Conservation (phyloP, 2,888 invertebrate genomes). For the Ochropleura leucogaster region DNA sequence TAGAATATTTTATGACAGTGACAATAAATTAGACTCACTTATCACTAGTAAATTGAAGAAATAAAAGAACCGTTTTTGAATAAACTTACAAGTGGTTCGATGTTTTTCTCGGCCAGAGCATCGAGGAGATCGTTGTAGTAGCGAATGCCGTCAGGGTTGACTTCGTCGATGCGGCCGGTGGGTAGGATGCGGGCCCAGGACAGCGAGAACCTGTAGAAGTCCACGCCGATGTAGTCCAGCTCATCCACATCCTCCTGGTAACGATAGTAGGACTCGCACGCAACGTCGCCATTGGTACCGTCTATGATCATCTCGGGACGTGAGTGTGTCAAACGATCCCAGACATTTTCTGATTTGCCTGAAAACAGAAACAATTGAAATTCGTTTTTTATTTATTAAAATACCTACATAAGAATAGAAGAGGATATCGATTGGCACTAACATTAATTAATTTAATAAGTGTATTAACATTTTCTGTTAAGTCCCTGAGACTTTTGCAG, state of each 20-base stretch:
- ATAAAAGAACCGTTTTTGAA: neutral
- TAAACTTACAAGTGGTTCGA: conserved; percentile 90
- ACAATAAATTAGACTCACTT: neutral
- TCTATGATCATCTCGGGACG: conserved; percentile 91
- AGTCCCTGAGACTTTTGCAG: too few relatives aligned
- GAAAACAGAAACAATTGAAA: conserved; percentile 32
- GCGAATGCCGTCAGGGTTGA: conserved; percentile 91
- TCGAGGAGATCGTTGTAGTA: conserved; percentile 93
- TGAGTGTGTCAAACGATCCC: conserved; percentile 90
- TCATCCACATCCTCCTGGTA: conserved; percentile 91
- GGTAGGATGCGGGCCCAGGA: conserved; percentile 92
- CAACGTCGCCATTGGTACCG: conserved; percentile 92
- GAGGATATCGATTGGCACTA: too few relatives aligned
- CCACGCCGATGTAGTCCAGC: conserved; percentile 87
- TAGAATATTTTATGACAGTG: neutral
- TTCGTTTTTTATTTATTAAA: neutral
- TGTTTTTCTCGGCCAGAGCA: conserved; percentile 91
- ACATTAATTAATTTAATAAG: too few relatives aligned
- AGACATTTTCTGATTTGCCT: conserved; percentile 92
- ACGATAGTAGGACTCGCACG: conserved; percentile 93
- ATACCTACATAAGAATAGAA: neutral
- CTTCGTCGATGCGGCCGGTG: conserved; percentile 88
- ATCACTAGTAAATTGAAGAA: neutral
- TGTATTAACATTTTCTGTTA: too few relatives aligned
- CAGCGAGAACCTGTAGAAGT: conserved; percentile 91